These are phyloP conservation scores for Elgaria multicarinata DNA, from an alignment of 2,113 vertebrate species.

Conservation along the genomic window DNA sequence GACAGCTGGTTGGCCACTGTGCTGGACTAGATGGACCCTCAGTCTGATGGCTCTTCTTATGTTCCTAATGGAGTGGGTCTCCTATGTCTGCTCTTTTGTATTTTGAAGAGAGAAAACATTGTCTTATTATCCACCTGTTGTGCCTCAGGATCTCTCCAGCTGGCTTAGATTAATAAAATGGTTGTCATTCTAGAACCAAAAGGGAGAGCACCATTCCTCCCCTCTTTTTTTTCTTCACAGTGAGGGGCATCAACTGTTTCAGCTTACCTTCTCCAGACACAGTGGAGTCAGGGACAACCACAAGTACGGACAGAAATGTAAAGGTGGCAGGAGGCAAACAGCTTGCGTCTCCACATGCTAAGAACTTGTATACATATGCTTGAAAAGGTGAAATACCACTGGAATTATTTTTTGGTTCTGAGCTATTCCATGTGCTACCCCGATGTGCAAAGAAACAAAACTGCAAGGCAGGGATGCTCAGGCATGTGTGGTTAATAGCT, in stretches of 20 bases:
- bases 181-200: neutral
- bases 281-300: constrained; percentile 16
- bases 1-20: too few species aligned
- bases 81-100: neutral
- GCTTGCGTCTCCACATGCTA: neutral
- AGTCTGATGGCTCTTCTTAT: too few species aligned
- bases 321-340: neutral
- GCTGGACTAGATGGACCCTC: too few species aligned
- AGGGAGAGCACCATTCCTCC: neutral
- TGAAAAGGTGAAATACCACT: constrained; percentile 1
- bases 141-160: neutral
- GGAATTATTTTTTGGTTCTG: neutral
- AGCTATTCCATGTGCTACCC: neutral
- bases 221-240: neutral
- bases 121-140: neutral
- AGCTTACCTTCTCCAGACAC: constrained; percentile 29
- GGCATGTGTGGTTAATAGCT: neutral
- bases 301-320: neutral
- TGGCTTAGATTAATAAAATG: constrained; percentile 16
- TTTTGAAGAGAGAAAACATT: neutral
- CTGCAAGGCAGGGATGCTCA: neutral
- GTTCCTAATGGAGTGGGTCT: neutral
- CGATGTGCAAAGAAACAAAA: neutral
- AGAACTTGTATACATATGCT: neutral
- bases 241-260: constrained; percentile 3